Base-by-base conservation (phyloP, 1,140 invertebrate species). In the Ctenoplectra terminalis region DNA sequence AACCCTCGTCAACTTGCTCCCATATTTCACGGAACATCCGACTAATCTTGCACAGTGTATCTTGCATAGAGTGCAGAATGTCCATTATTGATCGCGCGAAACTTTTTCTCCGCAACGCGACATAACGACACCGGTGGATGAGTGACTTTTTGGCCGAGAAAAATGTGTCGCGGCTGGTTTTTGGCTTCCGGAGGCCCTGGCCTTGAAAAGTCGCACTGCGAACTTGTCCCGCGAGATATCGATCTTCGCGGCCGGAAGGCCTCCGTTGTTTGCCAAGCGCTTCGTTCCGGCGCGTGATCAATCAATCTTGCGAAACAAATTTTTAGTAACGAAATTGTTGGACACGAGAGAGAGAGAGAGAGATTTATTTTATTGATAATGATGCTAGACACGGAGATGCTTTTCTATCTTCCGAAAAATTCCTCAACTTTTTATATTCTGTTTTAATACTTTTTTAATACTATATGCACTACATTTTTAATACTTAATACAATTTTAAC, bases 41-140 rank as follows among this genome's bases (percentile, higher is more conserved):
- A n/a, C n/a, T 34, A 50, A 50, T 69, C 46, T 50, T 8, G 26
- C 56, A 9, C 20, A 31, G 9, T 4, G 8, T 48, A 20, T 6
- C 26, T 29, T 9, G 26, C 61, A 3, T 8, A 13, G 9, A 23
- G 3, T 11, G 52, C 60, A 43, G 52, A 43, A 34, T 80, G 67
- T 40, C 20, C 61, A 4, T 15, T 84, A 87, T 88, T 74, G 87
- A 87, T 82, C 72, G 50, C 13, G 15, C n/a, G 46, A 74, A 89
- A 86, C 74, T 86, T 82, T 61, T 54, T 77, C 84, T 15, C 71
- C 70, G 83, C 81, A 78, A 86, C 81, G 76, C 86, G 83, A 90
- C 71, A 64, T 67, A 87, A 88, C 73, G 67, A 58, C 7, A 77
- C 4, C 40, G 40, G 4, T 9, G 17, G 20, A 17, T 17, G 58